Evolutionary conservation across 2,888 invertebrate genomes (phyloP).

Genomic region (Drosophila nigritarsus): DNA sequence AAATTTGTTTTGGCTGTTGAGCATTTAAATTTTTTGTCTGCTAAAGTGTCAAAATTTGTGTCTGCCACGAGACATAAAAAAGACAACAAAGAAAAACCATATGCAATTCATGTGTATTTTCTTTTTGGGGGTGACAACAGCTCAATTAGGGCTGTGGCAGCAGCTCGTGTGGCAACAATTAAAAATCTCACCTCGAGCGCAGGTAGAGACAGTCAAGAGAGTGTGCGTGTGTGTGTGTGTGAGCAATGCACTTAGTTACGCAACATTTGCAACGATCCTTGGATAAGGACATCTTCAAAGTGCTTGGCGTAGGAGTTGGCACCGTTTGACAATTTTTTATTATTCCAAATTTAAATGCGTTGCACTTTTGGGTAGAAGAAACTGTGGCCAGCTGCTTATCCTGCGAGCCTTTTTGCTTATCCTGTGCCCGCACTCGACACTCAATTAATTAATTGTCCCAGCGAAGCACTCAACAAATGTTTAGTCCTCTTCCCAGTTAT

Average conservation of each 20-base stretch:
- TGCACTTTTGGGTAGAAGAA: conserved; percentile 24
- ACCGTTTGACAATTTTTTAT: conserved; percentile 68
- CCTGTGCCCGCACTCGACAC: conserved; percentile 57
- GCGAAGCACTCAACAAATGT: conserved; percentile 12
- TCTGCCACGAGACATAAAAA: conserved; percentile 35
- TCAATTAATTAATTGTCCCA: conserved; percentile 69
- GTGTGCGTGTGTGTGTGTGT: neutral
- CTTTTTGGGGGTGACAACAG: conserved; percentile 48
- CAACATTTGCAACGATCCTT: conserved; percentile 69
- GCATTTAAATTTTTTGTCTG: conserved; percentile 52
- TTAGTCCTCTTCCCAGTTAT: conserved; percentile 16
- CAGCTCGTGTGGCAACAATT: conserved; percentile 59
- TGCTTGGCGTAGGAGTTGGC: conserved; percentile 40
- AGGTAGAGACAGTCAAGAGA: conserved; percentile 25
- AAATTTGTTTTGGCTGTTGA: conserved; percentile 35
- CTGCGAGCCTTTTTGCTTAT: conserved; percentile 24
- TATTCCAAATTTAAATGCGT: conserved; percentile 70
- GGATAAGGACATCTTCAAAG: conserved; percentile 51
- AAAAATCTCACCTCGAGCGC: conserved; percentile 63
- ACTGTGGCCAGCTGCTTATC: conserved; percentile 59
- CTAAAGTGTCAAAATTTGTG: conserved; percentile 69
- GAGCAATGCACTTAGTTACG: conserved; percentile 72
- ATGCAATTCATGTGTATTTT: conserved; percentile 37
- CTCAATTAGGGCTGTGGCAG: conserved; percentile 62
- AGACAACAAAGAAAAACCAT: conserved; percentile 19